Base-by-base conservation (phyloP, 2,113 vertebrate genomes). In the Pedetes capensis region DNA sequence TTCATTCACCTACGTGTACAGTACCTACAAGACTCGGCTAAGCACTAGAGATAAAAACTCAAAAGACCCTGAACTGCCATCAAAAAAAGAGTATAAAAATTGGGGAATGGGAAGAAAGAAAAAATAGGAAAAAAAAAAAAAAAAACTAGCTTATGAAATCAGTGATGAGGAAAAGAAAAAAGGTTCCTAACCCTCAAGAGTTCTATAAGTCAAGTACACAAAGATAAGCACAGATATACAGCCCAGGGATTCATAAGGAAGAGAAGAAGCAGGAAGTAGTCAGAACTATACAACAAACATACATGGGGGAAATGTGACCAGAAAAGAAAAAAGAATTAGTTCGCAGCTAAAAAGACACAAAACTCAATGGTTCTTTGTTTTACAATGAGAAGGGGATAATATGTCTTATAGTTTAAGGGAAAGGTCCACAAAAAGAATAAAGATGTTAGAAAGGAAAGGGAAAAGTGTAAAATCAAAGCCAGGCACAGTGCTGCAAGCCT, bases 281-380 rank as follows among this genome's bases (percentile, higher is more conserved):
- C n/a, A 2, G 14, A n/a, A 71, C 39, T 42, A 47, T 10, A 74
- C 14, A 61, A 87, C 44, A 83, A 61, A 87, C 44, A 83, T 34
- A 75, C 22, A 64, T 29, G 57, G 71, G 51, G 89, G 44, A 84
- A 75, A 80, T 18, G 34, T 20, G 83, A 91, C 82, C 29, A 94
- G 49, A 85, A 92, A 90, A 55, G 51, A 85, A 85, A 87, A 72
- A 61, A 7, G 71, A 66, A 71, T 78, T 39, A 83, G n/a, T 13
- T 86, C 59, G 63, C 39, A 94, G 69, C 85, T 42, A 68, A 69
- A 86, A 92, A 95, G 53, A 11, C 63, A 34, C 74, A 51, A 89
- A 92, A 71, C 44, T 75, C 76, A 64, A 49, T 5, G 27, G 25
- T 49, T 68, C 68, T 95, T 89, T 82, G 82, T 91, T 91, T 92